Percentiles rank a stretch among this genome's conserved stretches.
These are phyloP conservation scores for Muricea muricata DNA, from an alignment of 92 coral and sea anemone genomes.

Conservation along the genomic window DNA sequence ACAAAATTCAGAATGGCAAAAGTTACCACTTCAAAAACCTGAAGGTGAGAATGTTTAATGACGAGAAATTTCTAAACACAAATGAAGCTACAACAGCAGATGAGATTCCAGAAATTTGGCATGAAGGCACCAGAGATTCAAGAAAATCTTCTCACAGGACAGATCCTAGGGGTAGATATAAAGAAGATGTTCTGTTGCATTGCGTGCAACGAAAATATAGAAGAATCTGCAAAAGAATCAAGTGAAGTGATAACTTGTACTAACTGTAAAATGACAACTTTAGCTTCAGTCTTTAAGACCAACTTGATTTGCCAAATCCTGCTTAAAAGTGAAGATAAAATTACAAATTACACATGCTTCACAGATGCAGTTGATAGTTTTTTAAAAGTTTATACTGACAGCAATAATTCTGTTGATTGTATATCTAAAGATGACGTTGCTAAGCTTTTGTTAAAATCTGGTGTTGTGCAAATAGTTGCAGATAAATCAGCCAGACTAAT, in stretches of 20 bases:
- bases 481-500: too few species aligned
- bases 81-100: constrained; percentile 60
- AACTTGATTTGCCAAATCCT: too few species aligned
- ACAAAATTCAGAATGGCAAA: not conserved
- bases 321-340: too few species aligned
- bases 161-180: constrained; percentile 61
- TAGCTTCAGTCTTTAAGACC: not conserved
- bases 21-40: not conserved
- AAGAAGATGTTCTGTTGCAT: constrained; percentile 53
- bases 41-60: constrained; percentile 62
- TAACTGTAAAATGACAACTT: not conserved
- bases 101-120: constrained; percentile 60
- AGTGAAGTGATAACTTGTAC: not conserved
- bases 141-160: constrained; percentile 49
- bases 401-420: too few species aligned
- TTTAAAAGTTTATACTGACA: too few species aligned
- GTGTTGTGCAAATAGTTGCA: too few species aligned
- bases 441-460: too few species aligned
- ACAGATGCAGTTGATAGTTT: too few species aligned
- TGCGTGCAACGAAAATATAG: not conserved
- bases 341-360: too few species aligned
- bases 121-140: constrained; percentile 26
- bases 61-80: constrained; percentile 61
- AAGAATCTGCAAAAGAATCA: not conserved
- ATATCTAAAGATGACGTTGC: too few species aligned